phyloP scores from a whole-genome alignment of 2,797 vertebrate genomes.

The Danio jaintianensis region DNA sequence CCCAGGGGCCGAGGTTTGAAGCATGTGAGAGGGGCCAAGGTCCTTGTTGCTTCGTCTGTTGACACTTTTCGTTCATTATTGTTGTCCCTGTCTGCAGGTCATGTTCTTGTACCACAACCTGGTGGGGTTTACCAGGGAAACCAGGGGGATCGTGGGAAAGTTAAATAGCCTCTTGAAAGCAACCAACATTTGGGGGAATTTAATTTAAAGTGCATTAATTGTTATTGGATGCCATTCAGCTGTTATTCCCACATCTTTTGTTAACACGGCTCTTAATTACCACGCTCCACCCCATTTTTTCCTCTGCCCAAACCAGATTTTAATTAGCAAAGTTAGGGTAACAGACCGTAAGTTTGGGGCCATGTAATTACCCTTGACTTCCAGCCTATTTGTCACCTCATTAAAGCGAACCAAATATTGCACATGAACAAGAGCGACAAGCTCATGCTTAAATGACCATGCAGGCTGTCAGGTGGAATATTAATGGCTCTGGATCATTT shows the following conservation, averaged over 20 bases:
- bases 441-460: slow-evolving; percentile 54
- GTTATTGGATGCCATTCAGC: slow-evolving; percentile 78
- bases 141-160: slow-evolving; percentile 91
- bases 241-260: slow-evolving; percentile 79
- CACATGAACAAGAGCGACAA: slow-evolving; percentile 57
- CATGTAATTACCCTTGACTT: slow-evolving; percentile 81
- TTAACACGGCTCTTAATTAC: slow-evolving; percentile 81
- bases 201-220: slow-evolving; percentile 87
- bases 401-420: slow-evolving; percentile 72
- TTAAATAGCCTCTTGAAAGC: slow-evolving; percentile 90
- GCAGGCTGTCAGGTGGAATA: slow-evolving; percentile 45
- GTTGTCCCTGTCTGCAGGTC: slow-evolving; percentile 86
- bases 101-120: slow-evolving; percentile 78
- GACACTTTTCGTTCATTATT: slow-evolving; percentile 97
- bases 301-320: slow-evolving; percentile 68
- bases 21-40: slow-evolving; percentile 68
- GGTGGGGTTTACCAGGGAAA: slow-evolving; percentile 67
- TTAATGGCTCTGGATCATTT: slow-evolving; percentile 26
- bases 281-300: slow-evolving; percentile 65
- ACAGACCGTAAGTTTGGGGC: slow-evolving; percentile 74
- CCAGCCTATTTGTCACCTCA: slow-evolving; percentile 79
- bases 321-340: slow-evolving; percentile 82
- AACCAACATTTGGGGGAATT: slow-evolving; percentile 77
- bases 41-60: slow-evolving; percentile 83
- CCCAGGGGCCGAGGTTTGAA: slow-evolving; percentile 89